These are phyloP conservation scores for Podarcis siculus DNA, from an alignment of 2,797 vertebrate species.

Conservation along the genomic window DNA sequence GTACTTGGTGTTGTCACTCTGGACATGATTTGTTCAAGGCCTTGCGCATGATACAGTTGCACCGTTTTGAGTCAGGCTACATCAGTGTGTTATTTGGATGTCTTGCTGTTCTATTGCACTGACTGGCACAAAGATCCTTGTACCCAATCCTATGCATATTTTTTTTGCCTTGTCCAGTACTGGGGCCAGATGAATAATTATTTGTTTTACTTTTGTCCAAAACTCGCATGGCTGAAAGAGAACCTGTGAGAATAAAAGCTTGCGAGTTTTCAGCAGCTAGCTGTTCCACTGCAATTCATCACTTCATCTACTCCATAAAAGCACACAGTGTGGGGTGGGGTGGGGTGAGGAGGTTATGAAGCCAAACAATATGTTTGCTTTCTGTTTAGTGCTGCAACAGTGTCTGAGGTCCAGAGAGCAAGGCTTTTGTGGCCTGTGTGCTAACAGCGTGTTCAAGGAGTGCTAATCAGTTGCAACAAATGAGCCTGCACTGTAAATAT, in stretches of 20 bases:
- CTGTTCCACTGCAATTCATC: not conserved
- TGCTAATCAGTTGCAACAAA: accelerated
- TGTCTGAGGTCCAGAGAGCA: not conserved
- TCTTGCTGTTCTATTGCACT: not conserved
- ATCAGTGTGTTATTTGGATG: not conserved
- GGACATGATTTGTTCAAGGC: not conserved
- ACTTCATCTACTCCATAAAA: not conserved
- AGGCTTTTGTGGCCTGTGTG: not conserved
- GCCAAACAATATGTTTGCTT: constrained; percentile 2
- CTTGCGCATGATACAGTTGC: not conserved
- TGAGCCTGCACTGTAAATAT: not conserved
- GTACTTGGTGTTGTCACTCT: not conserved
- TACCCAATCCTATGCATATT: not conserved
- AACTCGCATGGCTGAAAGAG: not conserved
- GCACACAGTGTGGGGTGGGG: not conserved
- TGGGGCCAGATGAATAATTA: not conserved
- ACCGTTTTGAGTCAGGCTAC: not conserved
- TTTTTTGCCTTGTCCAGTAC: not conserved
- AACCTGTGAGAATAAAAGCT: not conserved
- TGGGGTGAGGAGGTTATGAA: not conserved
- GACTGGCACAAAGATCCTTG: not conserved
- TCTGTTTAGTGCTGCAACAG: not conserved
- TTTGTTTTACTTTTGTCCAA: not conserved
- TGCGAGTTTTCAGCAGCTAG: not conserved
- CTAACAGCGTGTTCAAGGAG: accelerated